Base-by-base conservation (phyloP, 2,888 invertebrate species). In the Torymus aiolomorphi region DNA sequence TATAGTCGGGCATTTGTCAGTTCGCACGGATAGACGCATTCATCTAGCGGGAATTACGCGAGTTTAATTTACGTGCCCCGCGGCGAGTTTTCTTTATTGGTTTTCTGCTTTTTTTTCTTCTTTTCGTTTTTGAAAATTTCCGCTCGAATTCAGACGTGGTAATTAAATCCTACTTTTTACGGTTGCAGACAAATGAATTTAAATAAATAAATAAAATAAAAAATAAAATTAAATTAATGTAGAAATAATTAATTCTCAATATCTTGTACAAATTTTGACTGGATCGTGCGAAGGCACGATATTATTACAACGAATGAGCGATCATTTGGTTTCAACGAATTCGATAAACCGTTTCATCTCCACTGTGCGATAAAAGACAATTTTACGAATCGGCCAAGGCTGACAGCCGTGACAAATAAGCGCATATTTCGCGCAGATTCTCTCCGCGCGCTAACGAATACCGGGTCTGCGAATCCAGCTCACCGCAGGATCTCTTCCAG, bases 401-500 rank as follows among this genome's bases (percentile, higher is more conserved):
- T 72, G 56, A 63, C 56, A 61, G 10, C 8, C 0, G 69, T 24
- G 8, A 63, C 20, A 66, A 66, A 67, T 8, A 65, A 2, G 20
- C 4, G 14, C 12, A 18, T 49, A 18, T 18, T 59, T 65, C 8
- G 13, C 42, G 42, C 42, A 57, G 24, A 16, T 10, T 20, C 20
- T 20, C 20, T 20, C 20, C 5, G 16, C 20, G 14, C n/a, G 14
- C 51, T 63, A 69, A 74, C 74, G 69, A 78, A 59, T 74, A 54
- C 67, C 24, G 67, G 24, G 59, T 59, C 24, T 56, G 51, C 56
- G 42, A 75, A 52, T 67, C 20, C 14, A 52, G 56, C 42, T 42
- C 73, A 54, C 72, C 70, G 54, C 75, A 56, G 76, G 63, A 52
- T 70, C 52, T 80, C 81, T 80, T 75, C 76, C 78, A 73, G 49